Base-by-base conservation (phyloP, 2,888 invertebrate genomes). In the Galerucella nymphaeae region DNA sequence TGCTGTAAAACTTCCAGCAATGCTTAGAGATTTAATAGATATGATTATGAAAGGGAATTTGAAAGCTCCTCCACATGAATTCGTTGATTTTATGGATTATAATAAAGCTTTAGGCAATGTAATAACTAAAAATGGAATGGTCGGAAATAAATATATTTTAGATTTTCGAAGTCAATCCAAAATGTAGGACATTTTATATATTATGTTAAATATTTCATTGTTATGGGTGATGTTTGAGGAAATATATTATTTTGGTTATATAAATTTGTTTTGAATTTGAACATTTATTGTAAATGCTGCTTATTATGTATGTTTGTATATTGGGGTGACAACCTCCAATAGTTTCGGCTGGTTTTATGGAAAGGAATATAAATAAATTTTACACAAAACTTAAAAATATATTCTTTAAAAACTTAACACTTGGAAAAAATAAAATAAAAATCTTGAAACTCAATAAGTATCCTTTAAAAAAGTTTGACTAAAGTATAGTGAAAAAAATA, bases 91-190 rank as follows among this genome's bases (percentile, higher is more conserved):
- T 45, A 88, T 89, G 65, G 88, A 95, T 75, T 97, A 92, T 83
- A 87, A 92, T 73, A 90, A 91, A 74, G 97, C 95, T 1, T 86
- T 97, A 11, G 86, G 87, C 69, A 91, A 93, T 79, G 92, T 95
- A 0, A 86, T 93, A 75, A 90, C 88, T 61, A 84, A 89, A 2
- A 88, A 91, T 79, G 95, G 95, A 6, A 94, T 92, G 87, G 89
- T 90, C 30, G 95, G 94, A 18, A 89, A 91, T 82, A 96, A 96
- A 87, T 94, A 91, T 85, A 90, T 96, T 79, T 86, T 94, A 78
- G 91, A 93, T 83, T 91, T 91, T 80, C 45, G 71, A 48, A 5
- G 1, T n/a, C 45, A 14, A 14, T 18, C 55, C n/a, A 18, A 70
- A 48, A 53, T 53, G 53, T 53, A 38, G 9, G 30, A 38, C 30